Base-by-base conservation (phyloP, 2,888 invertebrate species). In the Heliconius ismenius region DNA sequence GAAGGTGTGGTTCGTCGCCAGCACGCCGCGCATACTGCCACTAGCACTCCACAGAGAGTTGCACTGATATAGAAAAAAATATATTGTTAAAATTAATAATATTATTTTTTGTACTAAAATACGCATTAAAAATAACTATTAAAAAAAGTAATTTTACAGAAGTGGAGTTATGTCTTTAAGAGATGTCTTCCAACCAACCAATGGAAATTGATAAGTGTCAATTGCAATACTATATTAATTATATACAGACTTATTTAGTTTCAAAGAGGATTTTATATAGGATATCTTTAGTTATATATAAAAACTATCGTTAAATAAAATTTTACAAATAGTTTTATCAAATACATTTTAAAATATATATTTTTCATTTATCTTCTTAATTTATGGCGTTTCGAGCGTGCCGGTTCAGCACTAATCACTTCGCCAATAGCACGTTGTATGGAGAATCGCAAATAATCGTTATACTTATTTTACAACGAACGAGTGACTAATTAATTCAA, bases 11-110 rank as follows among this genome's bases (percentile, higher is more conserved):
- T 82, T 86, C 95, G 90, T 87, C 95, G 89, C 96, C 96, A 97
- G 89, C 97, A 97, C 78, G 97, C 95, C 62, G 97, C 95, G 85
- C 97, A 96, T 78, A 97, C 95, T 70, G 97, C 96, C 83, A 97
- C 95, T 84, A 97, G 94, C 82, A 97, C 96, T 43, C 97, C 96
- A 86, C 97, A 97, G 83, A 97, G 90, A 95, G 97, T 97, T 65
- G 96, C 96, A 86, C 97, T 97, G 94, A 91, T 84, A 82, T 81
- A 73, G 18, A 39, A 39, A n/a, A 64, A n/a, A 3, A 10, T 43
- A 18, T 43, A 62, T 43, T 39, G 36, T 39, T 67, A 11, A 60
- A 26, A 13, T 21, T 7, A 39, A 11, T 39, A 39, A 18, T 49
- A 49, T 49, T 49, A 1, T 49, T 49, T 21, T 2, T 49, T 49